These are phyloP conservation scores for Cantharis nigra DNA, from an alignment of 2,888 invertebrate genomes.

Conservation along the genomic window DNA sequence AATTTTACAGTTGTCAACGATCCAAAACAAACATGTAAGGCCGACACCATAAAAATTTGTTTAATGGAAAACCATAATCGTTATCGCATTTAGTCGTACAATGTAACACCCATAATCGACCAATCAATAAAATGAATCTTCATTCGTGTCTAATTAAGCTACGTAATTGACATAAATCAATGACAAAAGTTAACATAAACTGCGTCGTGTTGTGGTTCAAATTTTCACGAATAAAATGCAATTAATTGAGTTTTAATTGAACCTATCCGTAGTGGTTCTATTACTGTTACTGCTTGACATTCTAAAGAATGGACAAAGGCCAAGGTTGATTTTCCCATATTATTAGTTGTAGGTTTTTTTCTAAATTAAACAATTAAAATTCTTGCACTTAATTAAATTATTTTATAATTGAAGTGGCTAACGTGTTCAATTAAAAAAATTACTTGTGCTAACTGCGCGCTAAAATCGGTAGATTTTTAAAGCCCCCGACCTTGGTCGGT, in stretches of 20 bases:
- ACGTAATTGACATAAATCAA: not conserved
- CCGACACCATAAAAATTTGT: not conserved
- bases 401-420: slow-evolving; percentile 9
- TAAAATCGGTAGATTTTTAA: not conserved
- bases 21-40: not conserved
- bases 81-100: not conserved
- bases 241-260: slow-evolving; percentile 23
- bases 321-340: slow-evolving; percentile 17
- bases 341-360: not conserved
- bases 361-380: slow-evolving; percentile 18
- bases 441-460: not conserved
- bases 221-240: slow-evolving; percentile 13
- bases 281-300: slow-evolving; percentile 21
- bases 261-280: slow-evolving; percentile 10
- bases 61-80: not conserved
- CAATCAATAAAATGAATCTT: not conserved
- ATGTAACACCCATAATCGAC: not conserved
- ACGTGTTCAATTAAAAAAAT: not conserved
- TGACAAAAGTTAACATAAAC: not conserved
- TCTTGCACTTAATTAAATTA: slow-evolving; percentile 19
- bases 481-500: no score
- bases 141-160: not conserved
- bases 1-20: not conserved
- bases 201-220: not conserved
- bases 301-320: slow-evolving; percentile 27